Evolutionary conservation across 1,140 invertebrate species (phyloP).

Genomic region (Scaptomyza graminum): DNA sequence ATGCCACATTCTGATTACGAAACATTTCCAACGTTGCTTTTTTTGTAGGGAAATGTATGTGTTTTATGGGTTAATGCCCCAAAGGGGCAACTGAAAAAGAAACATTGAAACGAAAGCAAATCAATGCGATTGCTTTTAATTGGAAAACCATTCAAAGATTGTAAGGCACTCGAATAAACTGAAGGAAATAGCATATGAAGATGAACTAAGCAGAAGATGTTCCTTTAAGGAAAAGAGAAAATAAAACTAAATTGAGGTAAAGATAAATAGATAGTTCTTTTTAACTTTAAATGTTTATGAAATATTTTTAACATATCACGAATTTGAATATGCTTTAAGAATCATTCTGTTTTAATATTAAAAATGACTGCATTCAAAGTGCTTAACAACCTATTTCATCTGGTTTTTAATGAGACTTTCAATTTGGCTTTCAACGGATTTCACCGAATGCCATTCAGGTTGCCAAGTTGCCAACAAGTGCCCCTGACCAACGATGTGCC

Average conservation of each 20-base stretch:
- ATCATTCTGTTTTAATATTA: no score
- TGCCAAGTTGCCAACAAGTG: constrained; percentile 18
- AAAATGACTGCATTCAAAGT: no score
- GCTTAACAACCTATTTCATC: not conserved
- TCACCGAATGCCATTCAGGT: constrained; percentile 10
- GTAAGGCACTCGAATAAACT: not conserved
- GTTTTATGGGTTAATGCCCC: constrained; percentile 28
- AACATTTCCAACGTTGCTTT: constrained; percentile 16
- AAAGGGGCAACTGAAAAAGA: constrained; percentile 10
- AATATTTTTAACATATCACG: no score
- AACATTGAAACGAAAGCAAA: constrained; percentile 1
- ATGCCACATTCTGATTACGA: constrained; percentile 3
- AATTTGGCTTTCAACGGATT: constrained; percentile 14
- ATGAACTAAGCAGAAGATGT: not conserved
- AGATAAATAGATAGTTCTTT: no score
- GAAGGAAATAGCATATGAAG: not conserved
- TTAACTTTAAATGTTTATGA: no score
- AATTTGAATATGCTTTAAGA: no score
- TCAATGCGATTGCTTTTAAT: constrained; percentile 30
- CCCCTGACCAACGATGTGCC: constrained; percentile 8
- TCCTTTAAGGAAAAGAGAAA: not conserved
- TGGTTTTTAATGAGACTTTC: constrained; percentile 2
- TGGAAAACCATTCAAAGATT: constrained; percentile 40
- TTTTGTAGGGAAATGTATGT: constrained; percentile 9
- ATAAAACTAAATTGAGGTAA: no score